Evolutionary conservation across 2,888 invertebrate species (phyloP).

Genomic region (Drosophila mimica): DNA sequence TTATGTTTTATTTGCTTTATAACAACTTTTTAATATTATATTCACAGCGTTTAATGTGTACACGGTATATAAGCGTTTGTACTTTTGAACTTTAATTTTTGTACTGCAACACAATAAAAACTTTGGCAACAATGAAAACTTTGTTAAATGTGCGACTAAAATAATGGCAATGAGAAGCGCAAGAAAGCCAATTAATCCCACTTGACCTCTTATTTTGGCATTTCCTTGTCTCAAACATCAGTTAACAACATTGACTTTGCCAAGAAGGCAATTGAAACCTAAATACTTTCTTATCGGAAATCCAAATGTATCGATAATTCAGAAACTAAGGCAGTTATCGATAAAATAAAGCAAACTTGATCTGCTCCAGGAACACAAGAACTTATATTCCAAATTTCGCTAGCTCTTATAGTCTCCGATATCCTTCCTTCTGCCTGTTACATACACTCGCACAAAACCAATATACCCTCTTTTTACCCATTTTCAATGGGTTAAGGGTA

Average conservation of each 20-base stretch:
- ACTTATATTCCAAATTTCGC: too few species aligned
- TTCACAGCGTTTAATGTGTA: not conserved
- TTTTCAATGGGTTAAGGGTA: too few species aligned
- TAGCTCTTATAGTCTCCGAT: too few species aligned
- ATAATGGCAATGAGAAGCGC: conserved; percentile 27
- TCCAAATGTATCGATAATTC: too few species aligned
- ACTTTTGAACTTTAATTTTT: not conserved
- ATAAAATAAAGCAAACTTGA: too few species aligned
- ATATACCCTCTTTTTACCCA: too few species aligned
- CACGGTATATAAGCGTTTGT: not conserved
- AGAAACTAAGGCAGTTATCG: too few species aligned
- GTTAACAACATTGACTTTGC: conserved; percentile 25
- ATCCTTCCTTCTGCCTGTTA: too few species aligned
- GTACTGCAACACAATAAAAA: conserved; percentile 1
- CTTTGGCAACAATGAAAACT: conserved; percentile 17
- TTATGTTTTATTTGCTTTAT: not conserved
- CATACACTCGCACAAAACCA: too few species aligned
- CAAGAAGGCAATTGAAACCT: not conserved
- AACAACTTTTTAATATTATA: too few species aligned
- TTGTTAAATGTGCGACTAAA: conserved; percentile 12
- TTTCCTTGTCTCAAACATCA: conserved; percentile 38
- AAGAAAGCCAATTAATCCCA: conserved; percentile 50
- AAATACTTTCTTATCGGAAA: too few species aligned
- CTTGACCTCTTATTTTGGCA: conserved; percentile 44
- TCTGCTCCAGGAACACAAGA: too few species aligned